These are phyloP conservation scores for Hylomyscus alleni DNA, from an alignment of 2,797 vertebrate genomes.

Conservation along the genomic window DNA sequence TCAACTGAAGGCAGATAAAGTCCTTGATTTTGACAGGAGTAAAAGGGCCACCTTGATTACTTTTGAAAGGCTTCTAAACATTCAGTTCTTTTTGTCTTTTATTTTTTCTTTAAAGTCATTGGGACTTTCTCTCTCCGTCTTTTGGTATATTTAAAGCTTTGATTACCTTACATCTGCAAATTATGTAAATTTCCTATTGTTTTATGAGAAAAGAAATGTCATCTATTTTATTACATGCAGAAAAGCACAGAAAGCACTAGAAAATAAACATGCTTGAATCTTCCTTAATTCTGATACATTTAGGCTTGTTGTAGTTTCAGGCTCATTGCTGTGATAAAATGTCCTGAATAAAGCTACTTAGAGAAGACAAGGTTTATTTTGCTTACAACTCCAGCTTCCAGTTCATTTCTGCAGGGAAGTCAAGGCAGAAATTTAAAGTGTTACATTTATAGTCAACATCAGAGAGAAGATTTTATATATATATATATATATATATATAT, in stretches of 20 bases:
- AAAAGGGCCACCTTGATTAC: background rate
- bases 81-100: background rate
- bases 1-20: background rate
- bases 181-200: background rate
- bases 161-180: background rate
- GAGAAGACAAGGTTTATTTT: background rate
- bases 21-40: background rate
- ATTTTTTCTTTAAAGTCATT: background rate
- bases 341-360: background rate
- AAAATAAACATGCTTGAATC: background rate
- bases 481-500: background rate
- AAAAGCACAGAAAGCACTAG: background rate
- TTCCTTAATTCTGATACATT: background rate
- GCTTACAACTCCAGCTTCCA: background rate
- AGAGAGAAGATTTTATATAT: background rate
- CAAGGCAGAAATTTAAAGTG: background rate
- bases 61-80: background rate
- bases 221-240: background rate
- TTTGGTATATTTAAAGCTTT: background rate
- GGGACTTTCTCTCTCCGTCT: background rate
- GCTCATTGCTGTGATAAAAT: background rate
- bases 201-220: background rate
- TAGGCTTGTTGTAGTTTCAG: background rate
- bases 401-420: background rate
- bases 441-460: background rate